A percentile compares a stretch with the other conserved stretches of the same genome.
These are phyloP conservation scores for Anguilla marmorata DNA, from an alignment of 2,797 vertebrate species.

Conservation along the genomic window DNA sequence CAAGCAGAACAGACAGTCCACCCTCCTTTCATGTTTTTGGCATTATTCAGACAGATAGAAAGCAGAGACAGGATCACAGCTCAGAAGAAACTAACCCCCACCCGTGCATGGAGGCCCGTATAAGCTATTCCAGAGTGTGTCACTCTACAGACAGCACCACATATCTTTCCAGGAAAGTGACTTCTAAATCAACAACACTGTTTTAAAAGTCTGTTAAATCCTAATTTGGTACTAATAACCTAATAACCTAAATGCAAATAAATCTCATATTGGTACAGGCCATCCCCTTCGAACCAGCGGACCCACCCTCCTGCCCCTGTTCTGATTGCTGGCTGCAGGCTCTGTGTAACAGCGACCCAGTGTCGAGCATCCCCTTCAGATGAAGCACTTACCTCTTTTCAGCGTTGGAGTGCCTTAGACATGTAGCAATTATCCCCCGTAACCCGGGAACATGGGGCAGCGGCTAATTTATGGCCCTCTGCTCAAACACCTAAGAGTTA, in stretches of 20 bases:
- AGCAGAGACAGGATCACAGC: not conserved
- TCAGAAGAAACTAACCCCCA: not conserved
- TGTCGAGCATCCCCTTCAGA: not conserved
- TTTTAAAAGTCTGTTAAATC: slow-evolving; percentile 75
- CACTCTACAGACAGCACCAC: not conserved
- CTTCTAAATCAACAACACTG: slow-evolving; percentile 73
- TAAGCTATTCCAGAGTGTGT: not conserved
- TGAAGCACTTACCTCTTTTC: not conserved
- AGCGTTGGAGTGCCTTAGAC: not conserved
- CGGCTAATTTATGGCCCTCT: not conserved
- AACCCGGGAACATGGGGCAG: not conserved
- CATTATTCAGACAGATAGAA: not conserved
- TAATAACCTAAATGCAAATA: slow-evolving; percentile 42
- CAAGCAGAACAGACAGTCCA: not conserved
- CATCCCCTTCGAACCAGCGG: not conserved
- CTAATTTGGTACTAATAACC: slow-evolving; percentile 44
- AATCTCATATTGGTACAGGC: not conserved
- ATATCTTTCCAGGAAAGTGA: not conserved
- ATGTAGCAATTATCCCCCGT: not conserved
- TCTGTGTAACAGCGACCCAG: not conserved
- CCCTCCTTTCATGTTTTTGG: not conserved
- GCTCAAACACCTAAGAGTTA: not conserved
- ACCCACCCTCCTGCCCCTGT: not conserved
- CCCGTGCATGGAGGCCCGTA: not conserved
- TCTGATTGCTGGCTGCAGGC: not conserved